Conservation (phyloP, 2,888 invertebrate species). For the Stenoptilia bipunctidactyla region DNA sequence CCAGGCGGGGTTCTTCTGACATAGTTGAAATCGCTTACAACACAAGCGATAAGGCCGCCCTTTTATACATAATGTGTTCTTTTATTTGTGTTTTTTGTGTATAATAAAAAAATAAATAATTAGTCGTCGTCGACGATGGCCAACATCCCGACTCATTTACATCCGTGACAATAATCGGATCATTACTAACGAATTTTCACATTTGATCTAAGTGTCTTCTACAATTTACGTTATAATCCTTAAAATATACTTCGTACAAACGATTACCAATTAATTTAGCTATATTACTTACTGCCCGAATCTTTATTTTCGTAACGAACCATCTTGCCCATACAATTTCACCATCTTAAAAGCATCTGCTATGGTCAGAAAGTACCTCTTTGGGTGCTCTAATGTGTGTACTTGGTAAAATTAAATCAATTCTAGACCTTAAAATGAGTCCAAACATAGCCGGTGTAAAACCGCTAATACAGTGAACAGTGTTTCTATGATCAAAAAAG, state of each 20-base stretch:
- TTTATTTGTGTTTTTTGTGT: too few species aligned
- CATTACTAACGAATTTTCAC: too few species aligned
- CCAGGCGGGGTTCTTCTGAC: too few species aligned
- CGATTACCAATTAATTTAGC: neutral
- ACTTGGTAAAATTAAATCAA: neutral
- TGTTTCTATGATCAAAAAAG: neutral
- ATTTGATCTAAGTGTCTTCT: too few species aligned
- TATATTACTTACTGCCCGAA: neutral
- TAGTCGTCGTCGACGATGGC: too few species aligned
- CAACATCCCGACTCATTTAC: too few species aligned
- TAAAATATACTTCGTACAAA: neutral
- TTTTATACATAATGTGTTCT: too few species aligned
- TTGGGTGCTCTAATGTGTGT: neutral
- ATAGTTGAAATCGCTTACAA: too few species aligned
- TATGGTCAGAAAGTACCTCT: neutral
- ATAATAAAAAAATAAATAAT: too few species aligned
- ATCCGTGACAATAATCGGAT: too few species aligned
- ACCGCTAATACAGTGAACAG: neutral
- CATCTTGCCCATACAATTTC: conserved; percentile 1
- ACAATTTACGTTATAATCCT: neutral
- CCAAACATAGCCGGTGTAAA: neutral
- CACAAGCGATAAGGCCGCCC: too few species aligned
- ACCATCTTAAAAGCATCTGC: neutral
- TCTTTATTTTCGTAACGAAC: neutral
- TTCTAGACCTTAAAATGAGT: neutral